phyloP scores from a whole-genome alignment of 2,888 invertebrate genomes.

The Melangyna quadrimaculata region DNA sequence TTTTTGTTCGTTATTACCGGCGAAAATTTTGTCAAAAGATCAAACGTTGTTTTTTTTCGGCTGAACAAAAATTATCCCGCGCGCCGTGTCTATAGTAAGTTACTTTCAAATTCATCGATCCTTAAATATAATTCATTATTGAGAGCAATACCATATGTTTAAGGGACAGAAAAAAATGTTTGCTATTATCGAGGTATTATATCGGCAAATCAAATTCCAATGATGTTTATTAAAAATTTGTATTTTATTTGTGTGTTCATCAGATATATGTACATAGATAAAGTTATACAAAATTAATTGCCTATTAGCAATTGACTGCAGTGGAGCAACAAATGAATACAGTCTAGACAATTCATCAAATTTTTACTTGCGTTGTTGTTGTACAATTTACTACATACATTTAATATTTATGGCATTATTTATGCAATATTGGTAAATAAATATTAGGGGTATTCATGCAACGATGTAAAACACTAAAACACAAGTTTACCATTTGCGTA shows the following conservation, averaged over 20 bases:
- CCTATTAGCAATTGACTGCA: not conserved
- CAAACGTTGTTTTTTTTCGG: slow-evolving; percentile 32
- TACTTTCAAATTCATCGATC: not conserved
- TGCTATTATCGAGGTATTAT: not conserved
- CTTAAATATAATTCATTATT: not conserved
- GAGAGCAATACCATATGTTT: not conserved
- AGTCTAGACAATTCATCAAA: not conserved
- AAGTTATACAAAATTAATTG: not conserved
- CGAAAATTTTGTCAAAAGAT: slow-evolving; percentile 36
- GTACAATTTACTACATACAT: too few relatives aligned
- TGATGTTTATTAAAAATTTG: not conserved
- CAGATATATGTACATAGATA: too few relatives aligned
- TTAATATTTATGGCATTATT: too few relatives aligned
- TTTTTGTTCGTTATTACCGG: slow-evolving; percentile 32
- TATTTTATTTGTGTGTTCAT: not conserved
- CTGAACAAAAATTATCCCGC: not conserved
- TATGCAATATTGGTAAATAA: too few relatives aligned
- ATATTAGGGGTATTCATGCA: too few relatives aligned
- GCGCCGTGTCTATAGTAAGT: not conserved
- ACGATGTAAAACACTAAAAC: too few relatives aligned
- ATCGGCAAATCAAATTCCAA: not conserved
- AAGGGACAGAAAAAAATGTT: not conserved
- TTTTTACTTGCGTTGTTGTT: too few relatives aligned
- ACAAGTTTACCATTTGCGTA: too few relatives aligned
- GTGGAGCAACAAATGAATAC: not conserved